Percentiles rank a stretch among this genome's conserved stretches.
Evolutionary conservation across 2,888 invertebrate genomes (phyloP).

Genomic region (Drosophila kokeensis): DNA sequence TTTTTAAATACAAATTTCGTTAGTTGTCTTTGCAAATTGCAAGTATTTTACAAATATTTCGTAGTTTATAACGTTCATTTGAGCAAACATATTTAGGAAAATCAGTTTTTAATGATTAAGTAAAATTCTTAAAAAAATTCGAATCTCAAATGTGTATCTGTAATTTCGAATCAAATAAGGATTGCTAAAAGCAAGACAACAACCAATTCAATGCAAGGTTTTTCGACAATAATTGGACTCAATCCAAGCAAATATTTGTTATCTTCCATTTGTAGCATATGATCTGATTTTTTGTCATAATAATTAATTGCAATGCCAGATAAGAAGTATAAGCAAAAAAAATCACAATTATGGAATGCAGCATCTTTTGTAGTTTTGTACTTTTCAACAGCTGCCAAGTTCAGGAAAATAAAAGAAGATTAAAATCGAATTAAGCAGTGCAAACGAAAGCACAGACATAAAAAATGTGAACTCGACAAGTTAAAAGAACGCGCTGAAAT

Average conservation of each 20-base stretch:
- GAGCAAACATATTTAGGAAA: neutral
- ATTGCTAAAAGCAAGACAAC: neutral
- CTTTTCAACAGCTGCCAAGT: conserved; percentile 27
- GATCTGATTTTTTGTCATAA: neutral
- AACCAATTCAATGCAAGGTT: neutral
- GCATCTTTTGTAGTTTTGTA: conserved; percentile 10
- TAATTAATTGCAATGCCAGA: neutral
- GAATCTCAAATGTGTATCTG: neutral
- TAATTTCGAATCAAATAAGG: neutral
- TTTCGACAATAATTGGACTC: neutral
- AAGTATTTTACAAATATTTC: neutral
- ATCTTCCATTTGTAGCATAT: neutral
- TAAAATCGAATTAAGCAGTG: conserved; percentile 64
- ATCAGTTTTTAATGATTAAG: neutral
- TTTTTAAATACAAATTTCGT: neutral
- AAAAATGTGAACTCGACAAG: conserved; percentile 22
- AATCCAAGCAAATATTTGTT: neutral
- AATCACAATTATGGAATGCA: conserved; percentile 1
- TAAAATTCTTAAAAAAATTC: neutral
- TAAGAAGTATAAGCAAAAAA: neutral
- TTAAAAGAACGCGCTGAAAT: conserved; percentile 14
- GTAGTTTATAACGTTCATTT: neutral
- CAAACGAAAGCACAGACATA: conserved; percentile 23
- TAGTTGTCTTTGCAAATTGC: neutral
- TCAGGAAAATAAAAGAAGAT: conserved; percentile 47